phyloP scores from a whole-genome alignment of 2,888 invertebrate species.

The Dryocosmus kuriphilus region DNA sequence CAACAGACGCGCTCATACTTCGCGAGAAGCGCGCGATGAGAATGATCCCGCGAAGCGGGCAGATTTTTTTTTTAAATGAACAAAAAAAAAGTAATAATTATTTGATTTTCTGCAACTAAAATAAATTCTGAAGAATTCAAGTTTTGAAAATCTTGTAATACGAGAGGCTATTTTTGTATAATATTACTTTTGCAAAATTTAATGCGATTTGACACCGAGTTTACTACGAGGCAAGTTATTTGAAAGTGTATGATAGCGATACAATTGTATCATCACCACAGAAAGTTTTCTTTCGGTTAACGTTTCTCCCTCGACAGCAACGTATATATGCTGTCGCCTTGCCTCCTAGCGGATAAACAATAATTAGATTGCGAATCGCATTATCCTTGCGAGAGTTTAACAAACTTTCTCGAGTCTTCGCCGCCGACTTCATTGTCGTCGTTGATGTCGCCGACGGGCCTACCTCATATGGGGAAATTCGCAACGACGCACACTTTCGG shows the following conservation, averaged over 20 bases:
- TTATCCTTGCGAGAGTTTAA: conserved; percentile 58
- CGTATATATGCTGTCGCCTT: conserved; percentile 51
- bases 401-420: conserved; percentile 58
- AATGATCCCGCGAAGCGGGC: too few species aligned
- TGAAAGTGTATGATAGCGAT: conserved; percentile 30
- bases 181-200: neutral
- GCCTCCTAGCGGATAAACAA: conserved; percentile 58
- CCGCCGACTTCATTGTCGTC: conserved; percentile 46
- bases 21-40: too few species aligned
- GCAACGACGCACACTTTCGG: conserved; percentile 48
- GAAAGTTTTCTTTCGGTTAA: conserved; percentile 34
- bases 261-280: conserved; percentile 39
- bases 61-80: too few species aligned
- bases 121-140: too few species aligned
- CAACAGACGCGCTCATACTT: too few species aligned
- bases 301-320: conserved; percentile 39
- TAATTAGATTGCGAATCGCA: conserved; percentile 62
- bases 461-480: conserved; percentile 57
- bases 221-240: conserved; percentile 5
- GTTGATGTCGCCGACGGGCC: conserved; percentile 47
- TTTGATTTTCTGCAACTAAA: too few species aligned
- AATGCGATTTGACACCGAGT: neutral
- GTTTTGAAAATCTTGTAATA: neutral
- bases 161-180: neutral
- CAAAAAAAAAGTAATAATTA: too few species aligned